A percentile compares a stretch with the other conserved stretches of the same genome.
Evolutionary conservation across 2,888 invertebrate genomes (phyloP).

Genomic region (Synergus umbraculus): DNA sequence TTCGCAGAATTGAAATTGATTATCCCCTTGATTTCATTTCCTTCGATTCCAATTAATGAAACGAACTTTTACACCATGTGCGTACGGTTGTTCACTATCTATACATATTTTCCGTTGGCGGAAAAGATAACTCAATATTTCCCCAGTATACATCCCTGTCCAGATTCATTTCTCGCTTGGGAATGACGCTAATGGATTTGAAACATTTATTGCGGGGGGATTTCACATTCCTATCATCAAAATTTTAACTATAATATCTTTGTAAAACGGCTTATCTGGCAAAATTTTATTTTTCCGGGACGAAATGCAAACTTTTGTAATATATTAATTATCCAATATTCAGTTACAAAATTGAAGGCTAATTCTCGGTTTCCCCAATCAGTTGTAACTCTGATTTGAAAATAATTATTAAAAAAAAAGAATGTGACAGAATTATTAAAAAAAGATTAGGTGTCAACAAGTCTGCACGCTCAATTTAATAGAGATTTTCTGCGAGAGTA

Average conservation of each 20-base stretch:
- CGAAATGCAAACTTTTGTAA: too few species aligned
- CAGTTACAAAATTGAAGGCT: too few species aligned
- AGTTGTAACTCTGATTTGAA: too few species aligned
- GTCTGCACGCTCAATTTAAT: background rate
- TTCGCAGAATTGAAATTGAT: conserved; percentile 4
- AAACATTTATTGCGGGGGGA: conserved; percentile 6
- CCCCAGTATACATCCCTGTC: background rate
- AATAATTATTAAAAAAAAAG: too few species aligned
- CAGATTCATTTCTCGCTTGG: conserved; percentile 13
- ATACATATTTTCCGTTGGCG: conserved; percentile 18
- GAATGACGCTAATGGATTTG: conserved; percentile 29
- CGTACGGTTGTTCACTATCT: background rate
- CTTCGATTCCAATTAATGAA: conserved; percentile 5
- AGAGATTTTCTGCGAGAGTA: background rate
- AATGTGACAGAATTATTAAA: too few species aligned
- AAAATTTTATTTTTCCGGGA: too few species aligned
- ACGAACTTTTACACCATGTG: conserved; percentile 24
- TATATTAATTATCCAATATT: too few species aligned
- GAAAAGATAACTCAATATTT: conserved; percentile 38
- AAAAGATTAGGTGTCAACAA: too few species aligned
- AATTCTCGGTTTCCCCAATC: too few species aligned
- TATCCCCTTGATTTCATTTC: conserved; percentile 18
- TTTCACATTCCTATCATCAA: background rate
- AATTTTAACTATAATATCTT: background rate
- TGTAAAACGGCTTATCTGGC: background rate